Evolutionary conservation across 2,797 vertebrate genomes (phyloP).

Genomic region (Paguma larvata): DNA sequence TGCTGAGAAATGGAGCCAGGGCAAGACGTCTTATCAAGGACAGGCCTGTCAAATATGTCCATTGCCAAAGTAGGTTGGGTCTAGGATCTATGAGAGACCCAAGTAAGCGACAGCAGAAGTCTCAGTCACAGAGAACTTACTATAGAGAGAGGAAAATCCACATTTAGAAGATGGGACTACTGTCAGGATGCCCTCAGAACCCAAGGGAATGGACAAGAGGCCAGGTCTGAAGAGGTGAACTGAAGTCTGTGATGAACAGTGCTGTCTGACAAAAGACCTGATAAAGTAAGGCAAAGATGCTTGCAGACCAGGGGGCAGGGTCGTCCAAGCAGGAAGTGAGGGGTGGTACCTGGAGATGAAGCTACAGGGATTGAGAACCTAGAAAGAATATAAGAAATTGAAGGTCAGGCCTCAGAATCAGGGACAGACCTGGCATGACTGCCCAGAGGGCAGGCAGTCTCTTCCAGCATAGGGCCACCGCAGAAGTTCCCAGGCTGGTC

Average conservation of each 20-base stretch:
- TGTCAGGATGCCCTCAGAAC: not conserved
- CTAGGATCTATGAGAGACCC: not conserved
- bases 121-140: not conserved
- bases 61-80: not conserved
- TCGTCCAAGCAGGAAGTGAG: not conserved
- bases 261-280: not conserved
- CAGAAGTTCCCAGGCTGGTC: not conserved
- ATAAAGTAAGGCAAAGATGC: not conserved
- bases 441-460: not conserved
- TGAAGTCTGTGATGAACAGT: not conserved
- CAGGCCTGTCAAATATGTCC: too few species aligned
- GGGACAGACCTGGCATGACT: not conserved
- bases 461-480: not conserved
- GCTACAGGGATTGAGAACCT: not conserved
- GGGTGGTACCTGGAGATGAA: not conserved
- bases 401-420: not conserved
- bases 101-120: not conserved
- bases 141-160: too few species aligned
- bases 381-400: not conserved
- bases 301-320: not conserved
- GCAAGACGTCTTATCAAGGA: not conserved
- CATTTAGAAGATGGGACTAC: not conserved
- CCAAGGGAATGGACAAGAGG: not conserved
- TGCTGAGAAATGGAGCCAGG: not conserved
- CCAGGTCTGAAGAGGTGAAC: not conserved